Evolutionary conservation across 2,797 vertebrate genomes (phyloP).

Genomic region (Gymnoscopelus braueri): DNA sequence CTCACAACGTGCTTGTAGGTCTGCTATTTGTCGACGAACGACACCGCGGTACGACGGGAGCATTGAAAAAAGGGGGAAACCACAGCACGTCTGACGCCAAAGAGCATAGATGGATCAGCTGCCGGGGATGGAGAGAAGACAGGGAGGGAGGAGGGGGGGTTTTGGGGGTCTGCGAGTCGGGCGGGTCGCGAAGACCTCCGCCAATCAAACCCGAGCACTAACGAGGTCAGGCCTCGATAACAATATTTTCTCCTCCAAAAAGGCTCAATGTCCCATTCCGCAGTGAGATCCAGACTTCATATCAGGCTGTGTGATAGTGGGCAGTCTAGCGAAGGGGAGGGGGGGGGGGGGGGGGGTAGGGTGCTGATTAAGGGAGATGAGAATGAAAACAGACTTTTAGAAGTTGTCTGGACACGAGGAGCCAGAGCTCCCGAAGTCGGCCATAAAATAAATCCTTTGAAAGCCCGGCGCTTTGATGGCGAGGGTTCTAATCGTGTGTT

Average conservation of each 20-base stretch:
- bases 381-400: conserved; percentile 90
- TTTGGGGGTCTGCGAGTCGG: not conserved
- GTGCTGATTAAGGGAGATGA: conserved; percentile 84
- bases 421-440: conserved; percentile 83
- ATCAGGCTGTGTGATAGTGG: conserved; percentile 88
- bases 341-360: conserved; percentile 85
- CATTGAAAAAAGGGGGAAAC: conserved; percentile 16
- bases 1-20: no score
- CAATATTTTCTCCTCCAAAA: conserved; percentile 77
- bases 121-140: conserved; percentile 63
- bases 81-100: conserved; percentile 69
- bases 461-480: conserved; percentile 83
- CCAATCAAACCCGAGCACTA: conserved; percentile 70
- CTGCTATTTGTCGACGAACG: no score
- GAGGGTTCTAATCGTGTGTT: conserved; percentile 72
- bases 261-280: conserved; percentile 80
- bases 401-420: conserved; percentile 87
- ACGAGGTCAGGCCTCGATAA: conserved; percentile 78
- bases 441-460: conserved; percentile 87
- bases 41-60: no score
- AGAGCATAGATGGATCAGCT: conserved; percentile 77
- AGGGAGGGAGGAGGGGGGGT: conserved; percentile 63
- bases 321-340: conserved; percentile 82
- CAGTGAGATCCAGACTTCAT: conserved; percentile 90
- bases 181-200: no score